Conservation (phyloP, 2,888 invertebrate genomes). For the Dryobotodes eremita region DNA sequence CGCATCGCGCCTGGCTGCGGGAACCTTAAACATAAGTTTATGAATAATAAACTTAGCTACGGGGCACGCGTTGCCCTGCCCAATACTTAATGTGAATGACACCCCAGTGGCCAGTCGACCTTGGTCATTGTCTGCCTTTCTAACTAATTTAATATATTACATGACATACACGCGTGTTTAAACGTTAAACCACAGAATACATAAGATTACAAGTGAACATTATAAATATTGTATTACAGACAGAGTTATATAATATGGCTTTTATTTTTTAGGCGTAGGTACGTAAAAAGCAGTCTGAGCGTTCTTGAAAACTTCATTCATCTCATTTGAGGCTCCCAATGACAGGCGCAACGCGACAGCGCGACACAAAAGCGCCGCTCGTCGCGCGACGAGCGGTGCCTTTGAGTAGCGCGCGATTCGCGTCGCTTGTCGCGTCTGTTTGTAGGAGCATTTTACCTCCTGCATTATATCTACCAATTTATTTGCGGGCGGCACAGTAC, state of each 20-base stretch:
- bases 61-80: neutral
- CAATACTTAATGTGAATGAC: neutral
- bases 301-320: neutral
- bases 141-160: slow-evolving; percentile 33
- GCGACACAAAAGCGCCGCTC: too few species aligned
- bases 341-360: too few species aligned
- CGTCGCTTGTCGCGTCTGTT: too few species aligned
- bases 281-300: neutral
- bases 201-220: too few species aligned
- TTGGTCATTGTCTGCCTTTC: slow-evolving; percentile 17
- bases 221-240: neutral
- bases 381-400: too few species aligned
- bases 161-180: neutral
- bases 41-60: slow-evolving; percentile 1
- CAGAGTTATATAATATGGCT: neutral
- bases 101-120: slow-evolving; percentile 31
- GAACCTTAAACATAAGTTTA: neutral
- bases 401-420: too few species aligned
- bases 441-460: too few species aligned
- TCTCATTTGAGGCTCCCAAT: too few species aligned
- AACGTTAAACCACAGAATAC: too few species aligned
- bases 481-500: neutral
- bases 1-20: too few species aligned
- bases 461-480: neutral
- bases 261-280: neutral